These are phyloP conservation scores for Tanaodytes sp. DNA, from an alignment of 2,888 invertebrate species.

Conservation along the genomic window DNA sequence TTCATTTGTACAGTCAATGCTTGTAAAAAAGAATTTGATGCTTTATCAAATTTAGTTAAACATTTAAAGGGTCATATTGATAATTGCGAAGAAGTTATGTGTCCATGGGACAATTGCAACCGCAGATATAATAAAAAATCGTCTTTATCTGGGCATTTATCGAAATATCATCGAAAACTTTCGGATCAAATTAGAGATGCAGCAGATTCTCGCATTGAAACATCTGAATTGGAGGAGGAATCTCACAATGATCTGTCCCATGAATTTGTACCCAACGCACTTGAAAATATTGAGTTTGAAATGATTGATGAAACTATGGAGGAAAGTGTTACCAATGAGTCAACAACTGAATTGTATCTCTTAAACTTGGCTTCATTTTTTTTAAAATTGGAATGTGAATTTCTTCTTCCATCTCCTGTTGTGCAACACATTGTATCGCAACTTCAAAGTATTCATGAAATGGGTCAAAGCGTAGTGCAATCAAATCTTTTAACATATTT, in stretches of 20 bases:
- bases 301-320: no score
- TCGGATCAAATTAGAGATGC: no score
- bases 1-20: constrained; percentile 24
- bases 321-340: no score
- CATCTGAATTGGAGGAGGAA: no score
- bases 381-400: neutral
- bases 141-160: constrained; percentile 12
- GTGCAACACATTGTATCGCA: neutral
- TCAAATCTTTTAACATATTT: neutral
- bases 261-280: no score
- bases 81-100: constrained; percentile 13
- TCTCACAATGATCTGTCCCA: no score
- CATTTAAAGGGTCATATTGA: constrained; percentile 29
- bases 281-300: no score
- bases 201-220: no score
- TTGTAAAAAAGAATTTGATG: constrained; percentile 25
- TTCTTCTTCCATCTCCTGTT: neutral
- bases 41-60: neutral
- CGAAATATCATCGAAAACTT: constrained; percentile 5
- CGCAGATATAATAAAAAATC: constrained; percentile 4
- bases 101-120: constrained; percentile 13
- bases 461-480: constrained; percentile 3
- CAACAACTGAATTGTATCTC: neutral
- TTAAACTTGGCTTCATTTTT: neutral
- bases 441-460: neutral